Evolutionary conservation across 2,797 vertebrate species (phyloP).

Genomic region (Protosalanx chinensis): DNA sequence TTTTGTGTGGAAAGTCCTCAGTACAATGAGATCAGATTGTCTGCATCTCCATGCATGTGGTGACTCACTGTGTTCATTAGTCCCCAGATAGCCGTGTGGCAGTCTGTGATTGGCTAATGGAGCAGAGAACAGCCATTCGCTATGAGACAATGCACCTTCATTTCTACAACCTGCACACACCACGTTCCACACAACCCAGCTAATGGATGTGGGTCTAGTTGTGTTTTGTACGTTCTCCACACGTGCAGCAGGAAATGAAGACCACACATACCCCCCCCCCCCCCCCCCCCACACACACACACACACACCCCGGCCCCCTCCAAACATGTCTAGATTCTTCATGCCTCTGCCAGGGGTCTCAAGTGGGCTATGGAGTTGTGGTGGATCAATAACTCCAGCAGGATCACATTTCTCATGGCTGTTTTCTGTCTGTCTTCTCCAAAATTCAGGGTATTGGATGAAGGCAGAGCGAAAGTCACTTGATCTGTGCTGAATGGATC

Average conservation of each 20-base stretch:
- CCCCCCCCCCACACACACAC: background rate
- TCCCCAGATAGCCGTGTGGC: conserved; percentile 53
- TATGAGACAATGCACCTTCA: conserved; percentile 40
- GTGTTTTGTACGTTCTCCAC: conserved; percentile 26
- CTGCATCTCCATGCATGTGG: conserved; percentile 14
- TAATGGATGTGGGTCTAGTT: conserved; percentile 42
- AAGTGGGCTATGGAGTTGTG: conserved; percentile 31
- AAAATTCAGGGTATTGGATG: conserved; percentile 29
- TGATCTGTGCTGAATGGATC: conserved; percentile 8
- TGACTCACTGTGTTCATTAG: conserved; percentile 39
- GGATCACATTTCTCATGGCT: conserved; percentile 39
- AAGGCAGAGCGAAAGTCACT: conserved; percentile 21
- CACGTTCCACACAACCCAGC: conserved; percentile 38
- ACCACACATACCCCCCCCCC: conserved; percentile 12
- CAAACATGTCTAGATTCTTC: conserved; percentile 6
- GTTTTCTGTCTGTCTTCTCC: conserved; percentile 19
- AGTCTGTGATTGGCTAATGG: conserved; percentile 55
- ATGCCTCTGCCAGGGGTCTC: conserved; percentile 16
- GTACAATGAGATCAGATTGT: conserved; percentile 6
- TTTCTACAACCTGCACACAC: conserved; percentile 26
- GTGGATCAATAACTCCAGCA: conserved; percentile 29
- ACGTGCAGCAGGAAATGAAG: conserved; percentile 34
- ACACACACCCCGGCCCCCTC: conserved; percentile 27
- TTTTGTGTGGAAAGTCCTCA: conserved; percentile 6
- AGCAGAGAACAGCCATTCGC: conserved; percentile 49